Percentiles rank a stretch among this genome's conserved stretches.
Evolutionary conservation across 2,888 invertebrate species (phyloP).

Genomic region (Lepeophtheirus nordmannii): DNA sequence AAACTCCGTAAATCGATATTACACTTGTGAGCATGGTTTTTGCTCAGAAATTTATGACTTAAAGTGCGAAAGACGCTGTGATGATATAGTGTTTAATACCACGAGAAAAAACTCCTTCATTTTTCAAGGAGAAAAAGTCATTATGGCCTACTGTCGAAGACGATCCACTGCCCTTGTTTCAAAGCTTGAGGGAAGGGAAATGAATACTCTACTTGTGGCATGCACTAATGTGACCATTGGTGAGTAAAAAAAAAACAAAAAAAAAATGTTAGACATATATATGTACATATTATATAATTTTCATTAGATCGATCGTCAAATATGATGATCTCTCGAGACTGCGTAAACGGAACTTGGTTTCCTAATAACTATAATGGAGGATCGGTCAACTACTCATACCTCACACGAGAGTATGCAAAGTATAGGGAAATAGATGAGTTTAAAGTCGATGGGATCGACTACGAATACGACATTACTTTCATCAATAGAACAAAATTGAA

Average conservation of each 20-base stretch:
- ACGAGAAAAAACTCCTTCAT: slow-evolving; percentile 27
- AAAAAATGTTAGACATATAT: no score
- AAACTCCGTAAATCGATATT: slow-evolving; percentile 8
- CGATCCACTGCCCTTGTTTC: slow-evolving; percentile 7
- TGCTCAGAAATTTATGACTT: slow-evolving; percentile 22
- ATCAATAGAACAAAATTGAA: slow-evolving; percentile 17
- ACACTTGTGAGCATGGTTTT: slow-evolving; percentile 13
- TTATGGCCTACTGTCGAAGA: slow-evolving; percentile 26
- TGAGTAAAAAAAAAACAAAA: not conserved
- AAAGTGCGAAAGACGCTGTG: slow-evolving; percentile 15
- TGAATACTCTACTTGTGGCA: slow-evolving; percentile 10
- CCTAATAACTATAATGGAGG: slow-evolving; percentile 17
- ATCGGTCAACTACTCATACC: slow-evolving; percentile 17
- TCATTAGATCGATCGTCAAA: not conserved
- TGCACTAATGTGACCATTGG: slow-evolving; percentile 19
- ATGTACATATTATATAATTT: not conserved
- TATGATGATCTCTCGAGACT: slow-evolving; percentile 14
- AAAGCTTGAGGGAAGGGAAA: not conserved
- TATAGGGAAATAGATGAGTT: slow-evolving; percentile 4
- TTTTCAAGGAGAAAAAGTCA: slow-evolving; percentile 27
- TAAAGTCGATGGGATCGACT: slow-evolving; percentile 5
- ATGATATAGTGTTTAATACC: slow-evolving; percentile 26
- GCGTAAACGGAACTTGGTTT: slow-evolving; percentile 24
- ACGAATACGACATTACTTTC: slow-evolving; percentile 15
- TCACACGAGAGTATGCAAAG: not conserved